Percentiles rank a stretch among this genome's conserved stretches.
phyloP scores from a whole-genome alignment of 2,113 vertebrate genomes.

The Bubo scandiacus region DNA sequence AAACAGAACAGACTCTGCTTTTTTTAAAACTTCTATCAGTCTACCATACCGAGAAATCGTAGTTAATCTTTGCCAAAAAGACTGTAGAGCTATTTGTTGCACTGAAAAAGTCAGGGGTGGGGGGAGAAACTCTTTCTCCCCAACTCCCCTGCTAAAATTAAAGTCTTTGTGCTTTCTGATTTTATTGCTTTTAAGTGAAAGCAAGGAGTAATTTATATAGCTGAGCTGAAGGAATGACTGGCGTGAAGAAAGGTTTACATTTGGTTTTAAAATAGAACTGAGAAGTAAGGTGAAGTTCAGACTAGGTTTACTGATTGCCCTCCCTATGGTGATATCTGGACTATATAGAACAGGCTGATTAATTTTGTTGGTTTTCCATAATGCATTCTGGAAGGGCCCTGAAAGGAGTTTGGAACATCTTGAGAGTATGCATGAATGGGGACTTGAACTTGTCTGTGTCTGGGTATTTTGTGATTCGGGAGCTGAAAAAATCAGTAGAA shows the following conservation, averaged over 20 bases:
- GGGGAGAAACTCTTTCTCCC: no score
- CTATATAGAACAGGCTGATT: not conserved
- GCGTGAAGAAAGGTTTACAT: not conserved
- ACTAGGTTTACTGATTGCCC: not conserved
- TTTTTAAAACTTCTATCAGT: not conserved
- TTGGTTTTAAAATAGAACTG: not conserved
- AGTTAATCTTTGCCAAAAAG: not conserved
- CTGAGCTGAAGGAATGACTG: not conserved
- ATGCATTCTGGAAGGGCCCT: not conserved
- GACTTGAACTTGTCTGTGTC: not conserved
- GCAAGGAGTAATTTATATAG: not conserved
- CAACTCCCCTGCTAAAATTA: not conserved
- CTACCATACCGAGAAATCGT: not conserved
- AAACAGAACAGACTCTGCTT: not conserved
- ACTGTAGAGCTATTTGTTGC: not conserved
- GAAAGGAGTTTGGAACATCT: not conserved
- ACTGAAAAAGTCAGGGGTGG: not conserved
- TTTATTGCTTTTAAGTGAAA: not conserved
- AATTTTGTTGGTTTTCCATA: not conserved
- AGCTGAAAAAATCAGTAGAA: accelerated
- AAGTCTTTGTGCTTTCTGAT: not conserved
- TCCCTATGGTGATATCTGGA: not conserved
- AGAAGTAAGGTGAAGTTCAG: not conserved
- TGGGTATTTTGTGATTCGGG: not conserved
- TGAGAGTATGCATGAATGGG: not conserved